Evolutionary conservation across 2,797 vertebrate genomes (phyloP), one percentile per base, ranked within the genome.

Genomic region (Mustela erminea): DNA sequence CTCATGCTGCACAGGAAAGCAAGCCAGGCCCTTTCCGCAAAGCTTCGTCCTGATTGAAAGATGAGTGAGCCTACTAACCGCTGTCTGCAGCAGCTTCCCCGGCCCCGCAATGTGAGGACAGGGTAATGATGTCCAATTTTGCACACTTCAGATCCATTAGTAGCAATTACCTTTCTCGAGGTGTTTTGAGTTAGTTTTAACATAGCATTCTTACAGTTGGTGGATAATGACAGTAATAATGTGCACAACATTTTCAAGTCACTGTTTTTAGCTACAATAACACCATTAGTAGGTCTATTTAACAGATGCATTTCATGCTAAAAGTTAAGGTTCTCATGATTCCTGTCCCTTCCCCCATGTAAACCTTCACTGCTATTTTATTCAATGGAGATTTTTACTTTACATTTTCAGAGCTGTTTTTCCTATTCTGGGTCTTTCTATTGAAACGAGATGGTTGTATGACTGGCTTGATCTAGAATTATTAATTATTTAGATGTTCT

Each of bases 111-210:
- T 97, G 98, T 97, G 99, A 98, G 99, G 98, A 97, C 98, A 96
- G 98, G 98, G 98, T 99, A 99, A 99, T 99, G 98, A 99, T 25
- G 98, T 98, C 98, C 99, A 99, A 99, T 99, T 99, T 99, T 98
- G 92, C 98, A 99, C 99, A 99, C 99, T 99, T 99, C 99, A 99
- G 95, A 99, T 99, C 99, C 99, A 99, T 99, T 99, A 99, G 99
- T 98, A 98, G 99, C 99, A 99, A 99, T 99, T 99, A 99, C 99
- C 99, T 99, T 99, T 98, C 98, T 99, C 98, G 98, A 99, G 99
- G 99, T 99, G 99, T 99, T 99, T 99, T 99, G 99, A 99, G 99
- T 99, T 99, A 99, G 99, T 99, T 99, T 99, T 99, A 99, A 99
- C 98, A 98, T 98, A 96, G 99, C 99, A 99, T 99, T 99, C 99